Evolutionary conservation across 2,113 vertebrate genomes (phyloP).

Genomic region (Scolopax mira): DNA sequence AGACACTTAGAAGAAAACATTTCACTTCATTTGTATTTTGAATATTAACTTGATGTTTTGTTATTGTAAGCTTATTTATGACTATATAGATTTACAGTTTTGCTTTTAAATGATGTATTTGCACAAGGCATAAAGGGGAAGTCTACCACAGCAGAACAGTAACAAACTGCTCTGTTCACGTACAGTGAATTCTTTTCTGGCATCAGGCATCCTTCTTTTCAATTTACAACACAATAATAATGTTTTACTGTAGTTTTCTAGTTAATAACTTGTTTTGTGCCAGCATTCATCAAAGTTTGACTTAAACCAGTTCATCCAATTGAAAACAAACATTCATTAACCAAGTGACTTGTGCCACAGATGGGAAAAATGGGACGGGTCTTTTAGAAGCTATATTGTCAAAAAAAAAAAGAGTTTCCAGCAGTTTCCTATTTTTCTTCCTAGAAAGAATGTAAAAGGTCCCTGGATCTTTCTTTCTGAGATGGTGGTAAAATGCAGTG

Average conservation of each 20-base stretch:
- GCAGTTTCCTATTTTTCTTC: constrained; percentile 1
- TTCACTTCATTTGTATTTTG: background rate
- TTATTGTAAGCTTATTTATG: background rate
- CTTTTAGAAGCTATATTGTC: background rate
- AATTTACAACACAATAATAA: background rate
- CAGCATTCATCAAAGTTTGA: constrained; percentile 12
- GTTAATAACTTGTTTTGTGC: background rate
- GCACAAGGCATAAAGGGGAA: background rate
- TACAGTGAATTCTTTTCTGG: background rate
- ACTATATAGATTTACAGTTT: background rate
- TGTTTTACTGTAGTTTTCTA: constrained; percentile 15
- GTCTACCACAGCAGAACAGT: background rate
- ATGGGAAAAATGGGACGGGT: background rate
- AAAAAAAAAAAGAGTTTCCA: background rate
- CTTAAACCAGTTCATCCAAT: constrained; percentile 1
- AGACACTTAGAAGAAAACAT: background rate
- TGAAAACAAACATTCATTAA: constrained; percentile 25
- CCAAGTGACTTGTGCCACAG: background rate
- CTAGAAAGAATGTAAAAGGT: background rate
- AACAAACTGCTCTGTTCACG: background rate
- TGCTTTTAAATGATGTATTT: background rate
- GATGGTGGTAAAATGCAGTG: background rate
- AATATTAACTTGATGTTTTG: background rate
- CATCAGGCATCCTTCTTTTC: background rate
- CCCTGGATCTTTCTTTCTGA: background rate